Base-by-base conservation (phyloP, 1,140 invertebrate genomes). In the Helicoverpa armigera region DNA sequence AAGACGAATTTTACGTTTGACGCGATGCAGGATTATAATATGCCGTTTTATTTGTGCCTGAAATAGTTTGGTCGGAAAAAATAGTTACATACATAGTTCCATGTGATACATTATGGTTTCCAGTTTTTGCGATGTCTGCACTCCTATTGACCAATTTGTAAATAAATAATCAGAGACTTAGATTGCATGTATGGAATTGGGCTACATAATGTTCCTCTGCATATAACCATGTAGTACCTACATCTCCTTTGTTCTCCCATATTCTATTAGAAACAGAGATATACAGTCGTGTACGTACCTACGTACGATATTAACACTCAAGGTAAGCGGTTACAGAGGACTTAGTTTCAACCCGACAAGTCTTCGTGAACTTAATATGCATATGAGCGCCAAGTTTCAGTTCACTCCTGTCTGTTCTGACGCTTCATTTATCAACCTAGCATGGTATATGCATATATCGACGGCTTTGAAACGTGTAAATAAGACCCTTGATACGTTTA, bases 361-460 rank as follows among this genome's bases (percentile, higher is more conserved):
- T 77, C 75, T 77, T 77, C 75, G 61, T 54, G 16, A 77, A 65
- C 31, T 77, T 76, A 76, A 76, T 77, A 77, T 77, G 75, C 75
- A 77, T 77, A 77, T 67, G 61, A 67, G 75, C 61, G 61, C 60
- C 61, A 77, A 67, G 75, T 77, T 77, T 53, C 48, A 54, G 48
- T 77, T 67, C 29, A 35, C 61, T 77, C 48, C 50, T n/a, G 60
- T 63, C 73, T 56, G 73, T 67, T 53, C 29, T 63, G 48, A 53
- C 48, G 50, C 18, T 53, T 70, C 67, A 70, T 70, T 70, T 53
- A 70, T 70, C 67, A 72, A n/a, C 16, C 65, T 13, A 50, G 16
- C 9, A 9, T 9, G 35, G 5, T 51, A n/a, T 18, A 53, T 54
- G 48, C 18, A 14, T 72, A 16, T 54, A 72, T 53, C 29, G 12